Evolutionary conservation across 2,888 invertebrate genomes (phyloP).

Genomic region (Nymphalis urticae): DNA sequence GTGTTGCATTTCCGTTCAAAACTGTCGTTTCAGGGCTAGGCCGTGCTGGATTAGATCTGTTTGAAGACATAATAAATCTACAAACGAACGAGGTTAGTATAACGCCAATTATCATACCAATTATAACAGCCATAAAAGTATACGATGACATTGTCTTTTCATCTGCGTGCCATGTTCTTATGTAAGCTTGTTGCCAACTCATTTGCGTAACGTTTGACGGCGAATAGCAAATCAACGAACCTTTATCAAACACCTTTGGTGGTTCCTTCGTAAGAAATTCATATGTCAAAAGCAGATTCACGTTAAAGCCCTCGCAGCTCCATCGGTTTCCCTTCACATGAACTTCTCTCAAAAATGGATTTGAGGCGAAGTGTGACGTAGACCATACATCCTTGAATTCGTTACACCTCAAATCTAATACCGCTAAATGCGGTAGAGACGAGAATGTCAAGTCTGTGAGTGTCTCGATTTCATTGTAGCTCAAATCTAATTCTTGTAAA

Average conservation of each 20-base stretch:
- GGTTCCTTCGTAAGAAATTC: constrained; percentile 82
- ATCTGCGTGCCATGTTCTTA: constrained; percentile 81
- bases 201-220: constrained; percentile 84
- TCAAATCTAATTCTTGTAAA: constrained; percentile 82
- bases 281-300: constrained; percentile 82
- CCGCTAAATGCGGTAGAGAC: constrained; percentile 83
- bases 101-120: constrained; percentile 79
- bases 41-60: constrained; percentile 56
- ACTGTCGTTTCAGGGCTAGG: constrained; percentile 68
- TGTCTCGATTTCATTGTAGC: constrained; percentile 81
- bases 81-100: constrained; percentile 81
- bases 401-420: constrained; percentile 86
- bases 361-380: constrained; percentile 82
- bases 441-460: constrained; percentile 84
- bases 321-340: constrained; percentile 87
- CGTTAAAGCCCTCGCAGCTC: constrained; percentile 85
- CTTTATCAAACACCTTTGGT: constrained; percentile 66
- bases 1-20: constrained; percentile 53
- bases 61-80: constrained; percentile 74
- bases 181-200: constrained; percentile 86
- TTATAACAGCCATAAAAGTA: constrained; percentile 78
- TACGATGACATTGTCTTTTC: constrained; percentile 68
- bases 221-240: constrained; percentile 84
- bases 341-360: constrained; percentile 81
- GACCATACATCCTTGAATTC: constrained; percentile 84